These are phyloP conservation scores for Digitonthophagus gazella DNA, from an alignment of 2,888 invertebrate genomes.

Conservation along the genomic window DNA sequence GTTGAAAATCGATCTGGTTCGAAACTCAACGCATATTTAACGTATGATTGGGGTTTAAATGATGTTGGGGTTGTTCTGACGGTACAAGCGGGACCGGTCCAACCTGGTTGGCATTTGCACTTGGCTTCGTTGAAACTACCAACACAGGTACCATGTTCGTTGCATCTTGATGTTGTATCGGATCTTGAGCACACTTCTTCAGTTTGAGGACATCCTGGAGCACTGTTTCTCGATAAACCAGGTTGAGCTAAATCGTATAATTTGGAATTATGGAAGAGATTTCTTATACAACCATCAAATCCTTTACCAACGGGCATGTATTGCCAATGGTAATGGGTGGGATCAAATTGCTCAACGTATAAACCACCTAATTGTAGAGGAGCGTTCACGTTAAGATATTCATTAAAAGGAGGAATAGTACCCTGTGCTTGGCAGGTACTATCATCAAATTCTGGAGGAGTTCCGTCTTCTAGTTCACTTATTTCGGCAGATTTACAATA, in stretches of 20 bases:
- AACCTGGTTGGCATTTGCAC: constrained; percentile 95
- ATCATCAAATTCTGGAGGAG: constrained; percentile 84
- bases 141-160: constrained; percentile 93
- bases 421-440: constrained; percentile 87
- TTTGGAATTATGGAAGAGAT: constrained; percentile 93
- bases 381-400: constrained; percentile 93
- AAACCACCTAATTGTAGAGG: constrained; percentile 94
- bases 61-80: constrained; percentile 86
- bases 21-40: constrained; percentile 94
- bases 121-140: constrained; percentile 85
- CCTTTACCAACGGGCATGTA: constrained; percentile 86
- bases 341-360: constrained; percentile 86
- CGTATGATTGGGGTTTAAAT: constrained; percentile 90
- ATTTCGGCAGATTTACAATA: constrained; percentile 88
- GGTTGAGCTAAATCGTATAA: constrained; percentile 94
- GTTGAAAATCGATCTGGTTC: constrained; percentile 91
- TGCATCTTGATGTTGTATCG: constrained; percentile 81
- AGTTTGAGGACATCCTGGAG: constrained; percentile 89
- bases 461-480: constrained; percentile 86
- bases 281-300: constrained; percentile 95
- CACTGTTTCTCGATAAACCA: constrained; percentile 80
- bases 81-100: constrained; percentile 87
- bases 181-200: constrained; percentile 89
- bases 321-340: constrained; percentile 86
- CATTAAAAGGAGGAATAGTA: constrained; percentile 90